Base-by-base conservation (phyloP, 2,113 vertebrate genomes). In the Bubo blakistoni region DNA sequence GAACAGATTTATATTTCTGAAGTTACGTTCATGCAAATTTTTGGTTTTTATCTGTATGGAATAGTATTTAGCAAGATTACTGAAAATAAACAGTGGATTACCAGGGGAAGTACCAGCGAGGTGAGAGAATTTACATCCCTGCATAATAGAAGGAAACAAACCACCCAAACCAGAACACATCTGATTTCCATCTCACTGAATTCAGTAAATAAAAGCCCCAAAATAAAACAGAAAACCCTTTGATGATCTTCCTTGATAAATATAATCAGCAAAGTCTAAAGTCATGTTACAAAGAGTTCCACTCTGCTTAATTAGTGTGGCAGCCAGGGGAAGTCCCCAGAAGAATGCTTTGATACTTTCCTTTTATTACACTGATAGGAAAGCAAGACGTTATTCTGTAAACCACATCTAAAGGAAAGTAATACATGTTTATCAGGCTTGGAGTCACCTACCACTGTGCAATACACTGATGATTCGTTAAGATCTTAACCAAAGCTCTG, bases 241-340 rank as follows among this genome's bases (percentile, higher is more conserved):
- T 67, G 73, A 65, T 55, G 69, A 81, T 91, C 55, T 85, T 66
- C 58, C 80, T 54, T 25, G 72, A 59, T n/a, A 74, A 91, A 70
- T 22, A 13, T 0, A 12, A 89, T 70, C 88, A 83, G 69, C 2
- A 15, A 44, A 81, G 40, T 36, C 85, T 85, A 26, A 76, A 92
- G 55, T 22, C 59, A 8, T 2, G n/a, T 16, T 44, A 81, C 72
- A 86, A 67, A 71, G 69, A 74, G 77, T 13, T 94, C 27, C 42
- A 74, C 38, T 91, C 72, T 55, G 55, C 36, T 58, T 94, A 94
- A 92, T 88, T 47, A 92, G 80, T 73, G 76, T 55, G 80, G 89
- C 86, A 89, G 91, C 22, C 72, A 52, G 69, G 72, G 65, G 44
- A 67, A 92, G 89, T 81, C 77, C 80, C 80, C 92, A 59, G 81